A percentile compares a stretch with the other conserved stretches of the same genome.
phyloP scores from a whole-genome alignment of 2,797 vertebrate species.

The Emydoidea blandingii region DNA sequence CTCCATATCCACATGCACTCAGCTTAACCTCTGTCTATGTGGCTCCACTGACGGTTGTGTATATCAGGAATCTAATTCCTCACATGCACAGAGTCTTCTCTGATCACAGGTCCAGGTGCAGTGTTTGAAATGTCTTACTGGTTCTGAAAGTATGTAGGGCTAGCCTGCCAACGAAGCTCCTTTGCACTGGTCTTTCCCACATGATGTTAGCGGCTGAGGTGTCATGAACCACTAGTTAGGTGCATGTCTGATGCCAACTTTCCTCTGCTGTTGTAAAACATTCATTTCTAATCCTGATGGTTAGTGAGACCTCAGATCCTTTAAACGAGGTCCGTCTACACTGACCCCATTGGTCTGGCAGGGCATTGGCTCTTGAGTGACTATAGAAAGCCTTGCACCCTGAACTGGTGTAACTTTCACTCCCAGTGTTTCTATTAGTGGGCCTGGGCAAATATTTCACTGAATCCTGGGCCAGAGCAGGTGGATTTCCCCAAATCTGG shows the following conservation, averaged over 20 bases:
- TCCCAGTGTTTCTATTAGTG: neutral
- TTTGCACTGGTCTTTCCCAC: neutral
- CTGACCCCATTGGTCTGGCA: neutral
- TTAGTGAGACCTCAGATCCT: neutral
- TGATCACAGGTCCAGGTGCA: neutral
- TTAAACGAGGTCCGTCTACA: accelerated
- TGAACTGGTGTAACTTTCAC: neutral
- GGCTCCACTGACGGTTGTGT: accelerated
- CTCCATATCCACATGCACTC: accelerated
- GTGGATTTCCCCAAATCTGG: neutral
- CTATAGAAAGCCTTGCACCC: neutral
- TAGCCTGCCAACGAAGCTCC: neutral
- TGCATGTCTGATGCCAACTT: accelerated
- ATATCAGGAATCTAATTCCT: neutral
- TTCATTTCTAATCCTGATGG: neutral
- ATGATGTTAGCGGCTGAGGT: neutral
- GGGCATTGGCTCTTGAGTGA: neutral
- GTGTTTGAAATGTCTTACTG: neutral
- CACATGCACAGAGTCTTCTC: neutral
- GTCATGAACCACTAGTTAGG: neutral
- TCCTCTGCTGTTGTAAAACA: neutral
- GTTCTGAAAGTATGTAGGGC: neutral
- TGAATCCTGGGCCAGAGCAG: neutral
- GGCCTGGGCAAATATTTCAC: neutral
- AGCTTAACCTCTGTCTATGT: neutral